Conservation (phyloP, 2,888 invertebrate species). For the Drosophila quinaria region DNA sequence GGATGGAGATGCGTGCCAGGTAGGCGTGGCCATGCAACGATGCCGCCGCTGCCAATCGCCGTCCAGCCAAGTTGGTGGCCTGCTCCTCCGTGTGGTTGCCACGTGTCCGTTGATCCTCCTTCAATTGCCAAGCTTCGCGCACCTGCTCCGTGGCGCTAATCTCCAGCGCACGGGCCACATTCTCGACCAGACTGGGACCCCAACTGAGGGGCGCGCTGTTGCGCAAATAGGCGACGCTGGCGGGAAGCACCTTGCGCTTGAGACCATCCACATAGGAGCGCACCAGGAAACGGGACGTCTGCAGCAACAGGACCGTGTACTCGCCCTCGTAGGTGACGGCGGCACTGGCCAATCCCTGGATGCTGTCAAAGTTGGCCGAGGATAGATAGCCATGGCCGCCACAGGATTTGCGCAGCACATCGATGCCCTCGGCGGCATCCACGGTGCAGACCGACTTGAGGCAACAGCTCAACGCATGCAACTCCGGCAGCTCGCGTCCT, state of each 20-base stretch:
- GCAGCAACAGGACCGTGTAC: slow-evolving; percentile 96
- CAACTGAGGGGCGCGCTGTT: slow-evolving; percentile 54
- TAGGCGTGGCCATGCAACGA: slow-evolving; percentile 86
- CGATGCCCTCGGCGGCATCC: slow-evolving; percentile 91
- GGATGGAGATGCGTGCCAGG: slow-evolving; percentile 63
- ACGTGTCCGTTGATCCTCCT: slow-evolving; percentile 82
- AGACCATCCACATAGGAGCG: slow-evolving; percentile 90
- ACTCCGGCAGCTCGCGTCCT: slow-evolving; percentile 88
- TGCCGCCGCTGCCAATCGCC: slow-evolving; percentile 92
- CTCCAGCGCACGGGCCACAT: slow-evolving; percentile 85
- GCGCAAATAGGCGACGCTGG: slow-evolving; percentile 89
- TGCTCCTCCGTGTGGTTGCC: slow-evolving; percentile 87
- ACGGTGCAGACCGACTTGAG: slow-evolving; percentile 94
- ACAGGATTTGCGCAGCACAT: slow-evolving; percentile 94
- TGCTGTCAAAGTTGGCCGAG: slow-evolving; percentile 92
- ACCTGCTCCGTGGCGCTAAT: slow-evolving; percentile 88
- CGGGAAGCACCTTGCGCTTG: slow-evolving; percentile 87
- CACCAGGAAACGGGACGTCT: slow-evolving; percentile 93
- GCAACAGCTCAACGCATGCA: slow-evolving; percentile 95
- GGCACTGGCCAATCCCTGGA: slow-evolving; percentile 93
- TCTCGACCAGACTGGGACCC: slow-evolving; percentile 57
- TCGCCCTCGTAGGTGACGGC: slow-evolving; percentile 98
- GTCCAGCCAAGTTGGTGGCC: slow-evolving; percentile 94
- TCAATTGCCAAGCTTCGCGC: slow-evolving; percentile 89
- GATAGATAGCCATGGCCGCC: slow-evolving; percentile 98